Evolutionary conservation across 1,140 invertebrate species (phyloP).

Genomic region (Drosophila persimilis): DNA sequence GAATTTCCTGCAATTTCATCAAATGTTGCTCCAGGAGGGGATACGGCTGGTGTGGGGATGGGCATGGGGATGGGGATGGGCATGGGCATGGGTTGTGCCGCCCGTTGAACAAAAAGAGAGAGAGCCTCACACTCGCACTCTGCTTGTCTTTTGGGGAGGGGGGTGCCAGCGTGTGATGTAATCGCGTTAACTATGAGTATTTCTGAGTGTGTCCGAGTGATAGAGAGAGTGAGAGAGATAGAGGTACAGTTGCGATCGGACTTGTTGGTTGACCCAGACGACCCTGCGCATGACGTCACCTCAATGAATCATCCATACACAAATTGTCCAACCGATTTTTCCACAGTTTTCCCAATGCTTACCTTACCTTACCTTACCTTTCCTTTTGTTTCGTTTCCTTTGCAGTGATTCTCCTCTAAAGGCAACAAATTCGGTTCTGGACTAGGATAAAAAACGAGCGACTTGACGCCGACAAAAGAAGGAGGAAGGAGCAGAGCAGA

Average conservation of each 20-base stretch:
- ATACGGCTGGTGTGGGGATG: conserved; percentile 14
- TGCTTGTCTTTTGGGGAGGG: conserved; percentile 13
- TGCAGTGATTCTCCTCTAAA: conserved; percentile 52
- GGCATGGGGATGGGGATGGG: conserved; percentile 12
- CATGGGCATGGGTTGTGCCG: conserved; percentile 14
- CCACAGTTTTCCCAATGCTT: conserved; percentile 12
- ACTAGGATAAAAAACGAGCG: conserved; percentile 17
- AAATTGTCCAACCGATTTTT: conserved; percentile 17
- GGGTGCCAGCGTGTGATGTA: conserved; percentile 56
- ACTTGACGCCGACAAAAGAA: not conserved
- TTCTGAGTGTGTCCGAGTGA: not conserved
- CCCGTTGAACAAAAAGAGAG: not conserved
- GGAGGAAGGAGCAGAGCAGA: conserved; percentile 37
- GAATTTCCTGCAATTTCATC: conserved; percentile 76
- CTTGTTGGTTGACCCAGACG: conserved; percentile 61
- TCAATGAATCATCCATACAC: not conserved
- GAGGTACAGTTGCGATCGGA: conserved; percentile 59
- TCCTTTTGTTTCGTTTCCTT: conserved; percentile 19
- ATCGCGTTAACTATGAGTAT: conserved; percentile 56
- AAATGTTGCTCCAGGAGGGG: not conserved
- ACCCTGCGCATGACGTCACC: conserved; percentile 61
- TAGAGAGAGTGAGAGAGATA: conserved; percentile 4
- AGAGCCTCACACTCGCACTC: conserved; percentile 1
- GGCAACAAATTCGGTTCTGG: conserved; percentile 38
- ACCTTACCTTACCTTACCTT: conserved; percentile 29